Percentiles rank a stretch among this genome's conserved stretches.
Evolutionary conservation across 2,113 vertebrate genomes (phyloP).

Genomic region (Narcine bancroftii): DNA sequence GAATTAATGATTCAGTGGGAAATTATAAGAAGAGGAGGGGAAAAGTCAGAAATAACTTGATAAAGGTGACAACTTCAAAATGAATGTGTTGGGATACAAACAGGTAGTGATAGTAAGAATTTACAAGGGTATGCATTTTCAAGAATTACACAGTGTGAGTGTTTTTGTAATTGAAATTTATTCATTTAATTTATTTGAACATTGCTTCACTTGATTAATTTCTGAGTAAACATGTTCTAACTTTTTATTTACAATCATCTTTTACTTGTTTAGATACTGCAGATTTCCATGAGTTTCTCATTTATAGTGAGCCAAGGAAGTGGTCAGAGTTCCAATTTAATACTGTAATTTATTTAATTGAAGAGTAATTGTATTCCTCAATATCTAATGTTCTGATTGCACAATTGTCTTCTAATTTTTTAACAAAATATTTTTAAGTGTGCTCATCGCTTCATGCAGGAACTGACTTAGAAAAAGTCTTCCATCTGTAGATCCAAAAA

Average conservation of each 20-base stretch:
- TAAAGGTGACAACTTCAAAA: background rate
- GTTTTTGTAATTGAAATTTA: too few species aligned
- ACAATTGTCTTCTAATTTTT: background rate
- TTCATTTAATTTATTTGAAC: slow-evolving; percentile 6
- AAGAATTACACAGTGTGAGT: background rate
- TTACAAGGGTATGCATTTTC: background rate
- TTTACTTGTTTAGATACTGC: background rate
- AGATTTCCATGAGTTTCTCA: background rate
- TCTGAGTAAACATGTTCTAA: background rate
- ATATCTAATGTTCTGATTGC: background rate
- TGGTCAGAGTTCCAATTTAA: background rate
- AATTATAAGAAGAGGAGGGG: background rate
- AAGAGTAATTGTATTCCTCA: background rate
- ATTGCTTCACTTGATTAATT: slow-evolving; percentile 2
- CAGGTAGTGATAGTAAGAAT: background rate
- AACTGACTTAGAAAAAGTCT: background rate
- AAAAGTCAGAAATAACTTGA: background rate
- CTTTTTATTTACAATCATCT: background rate
- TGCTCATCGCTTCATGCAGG: background rate
- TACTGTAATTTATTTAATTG: background rate
- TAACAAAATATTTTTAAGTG: background rate
- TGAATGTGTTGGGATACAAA: background rate
- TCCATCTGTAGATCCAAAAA: background rate
- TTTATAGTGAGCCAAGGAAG: background rate
- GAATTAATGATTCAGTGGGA: background rate